A percentile compares a stretch with the other conserved stretches of the same genome.
Evolutionary conservation across 2,888 invertebrate genomes (phyloP).

Genomic region (Phortica magna): DNA sequence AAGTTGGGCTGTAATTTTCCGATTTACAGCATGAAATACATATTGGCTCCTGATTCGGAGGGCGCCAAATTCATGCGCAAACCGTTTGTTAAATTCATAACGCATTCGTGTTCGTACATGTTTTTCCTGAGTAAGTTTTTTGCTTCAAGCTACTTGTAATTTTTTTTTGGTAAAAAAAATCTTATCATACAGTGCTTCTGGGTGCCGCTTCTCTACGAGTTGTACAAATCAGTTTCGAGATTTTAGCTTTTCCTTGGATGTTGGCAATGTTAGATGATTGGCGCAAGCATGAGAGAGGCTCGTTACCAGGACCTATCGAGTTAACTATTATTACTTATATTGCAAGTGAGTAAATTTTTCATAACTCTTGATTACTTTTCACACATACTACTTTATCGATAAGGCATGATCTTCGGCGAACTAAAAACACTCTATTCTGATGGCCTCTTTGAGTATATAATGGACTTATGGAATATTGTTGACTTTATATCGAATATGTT

Average conservation of each 20-base stretch:
- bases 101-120: constrained; percentile 97
- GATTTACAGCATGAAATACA: constrained; percentile 93
- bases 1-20: constrained; percentile 95
- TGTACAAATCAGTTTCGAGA: constrained; percentile 88
- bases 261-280: constrained; percentile 86
- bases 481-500: constrained; percentile 98
- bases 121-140: constrained; percentile 92
- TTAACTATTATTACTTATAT: constrained; percentile 92
- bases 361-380: background rate
- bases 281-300: constrained; percentile 88
- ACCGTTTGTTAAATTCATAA: constrained; percentile 99
- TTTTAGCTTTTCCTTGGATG: constrained; percentile 88
- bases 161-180: background rate
- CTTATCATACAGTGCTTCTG: constrained; percentile 84
- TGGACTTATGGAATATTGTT: constrained; percentile 98
- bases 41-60: constrained; percentile 92
- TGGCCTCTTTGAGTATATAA: constrained; percentile 93
- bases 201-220: constrained; percentile 96
- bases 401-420: constrained; percentile 97
- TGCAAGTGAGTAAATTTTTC: constrained; percentile 83
- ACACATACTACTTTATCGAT: background rate
- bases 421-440: constrained; percentile 93
- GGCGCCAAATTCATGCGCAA: constrained; percentile 96
- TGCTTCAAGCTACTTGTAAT: background rate
- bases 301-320: constrained; percentile 89